Evolutionary conservation across 2,113 vertebrate genomes (phyloP), one percentile per base, ranked within the genome.

Genomic region (Stictonetta naevosa): DNA sequence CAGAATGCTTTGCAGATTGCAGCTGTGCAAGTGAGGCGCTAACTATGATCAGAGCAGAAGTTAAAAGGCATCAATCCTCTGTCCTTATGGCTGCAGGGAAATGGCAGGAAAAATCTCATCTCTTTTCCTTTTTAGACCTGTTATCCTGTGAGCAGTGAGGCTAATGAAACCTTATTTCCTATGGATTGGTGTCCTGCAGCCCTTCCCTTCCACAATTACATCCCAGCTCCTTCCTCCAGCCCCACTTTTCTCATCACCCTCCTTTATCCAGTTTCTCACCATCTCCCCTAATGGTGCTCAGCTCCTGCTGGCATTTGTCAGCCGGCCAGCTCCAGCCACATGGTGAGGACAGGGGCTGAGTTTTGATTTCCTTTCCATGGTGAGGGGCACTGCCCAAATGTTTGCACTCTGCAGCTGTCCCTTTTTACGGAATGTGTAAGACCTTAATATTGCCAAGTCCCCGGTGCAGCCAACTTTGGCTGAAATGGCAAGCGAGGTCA

Each of bases 61-160:
- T 92, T 92, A 75, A 96, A 96, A 96, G 53, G 28, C 69, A 64
- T 44, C 67, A 56, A 62, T 86, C 64, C 14, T 75, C 88, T 90
- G 52, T 68, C 76, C 38, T 42, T 26, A 16, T 36, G 60, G 29
- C 53, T 91, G 5, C 40, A 44, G 50, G 28, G 63, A 88, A 95
- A 96, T 84, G 56, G 52, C 73, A 94, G 86, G 60, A 53, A 88
- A 90, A 74, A 56, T 50, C 20, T 83, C 17, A 72, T 46, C 9
- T 74, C 63, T 72, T 83, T 88, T 86, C 12, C 16, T 40, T 91
- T 91, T 92, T 17, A 71, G 36, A 72, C 13, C 53, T 56, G 22
- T 55, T 88, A 64, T 83, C 63, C 48, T 5, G 0, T 38, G 23
- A 93, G 26, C 38, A 58, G 38, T 46, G 46, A 90, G 46, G 20